A percentile compares a stretch with the other conserved stretches of the same genome.
These are phyloP conservation scores for Atrina japonica DNA, from an alignment of 2,888 invertebrate genomes.

Conservation along the genomic window DNA sequence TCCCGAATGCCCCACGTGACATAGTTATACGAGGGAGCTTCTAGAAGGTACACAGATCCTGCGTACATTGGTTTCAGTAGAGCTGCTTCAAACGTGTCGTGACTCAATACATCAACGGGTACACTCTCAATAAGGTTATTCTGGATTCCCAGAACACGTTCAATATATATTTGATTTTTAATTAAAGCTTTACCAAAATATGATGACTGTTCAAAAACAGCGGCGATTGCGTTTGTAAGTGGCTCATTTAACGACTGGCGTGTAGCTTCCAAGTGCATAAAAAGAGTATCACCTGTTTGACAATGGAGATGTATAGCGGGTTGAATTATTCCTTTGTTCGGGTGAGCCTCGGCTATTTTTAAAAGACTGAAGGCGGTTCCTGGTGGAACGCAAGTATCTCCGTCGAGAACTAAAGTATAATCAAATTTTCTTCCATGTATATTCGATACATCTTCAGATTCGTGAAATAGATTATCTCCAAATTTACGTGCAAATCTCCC, in stretches of 20 bases:
- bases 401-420: conserved; percentile 66
- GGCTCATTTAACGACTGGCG: conserved; percentile 62
- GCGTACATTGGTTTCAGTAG: conserved; percentile 59
- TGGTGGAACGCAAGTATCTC: conserved; percentile 56
- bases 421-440: conserved; percentile 53
- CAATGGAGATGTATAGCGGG: conserved; percentile 59
- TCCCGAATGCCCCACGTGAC: conserved; percentile 66
- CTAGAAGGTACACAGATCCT: conserved; percentile 53
- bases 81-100: conserved; percentile 68
- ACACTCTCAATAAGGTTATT: conserved; percentile 61
- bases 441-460: conserved; percentile 56
- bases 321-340: conserved; percentile 63
- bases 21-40: conserved; percentile 63
- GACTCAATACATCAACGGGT: conserved; percentile 66
- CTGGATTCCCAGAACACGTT: conserved; percentile 54
- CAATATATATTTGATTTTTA: conserved; percentile 61
- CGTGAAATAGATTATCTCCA: conserved; percentile 57
- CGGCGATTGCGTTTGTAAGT: conserved; percentile 56
- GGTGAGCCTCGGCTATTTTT: conserved; percentile 61
- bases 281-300: conserved; percentile 54
- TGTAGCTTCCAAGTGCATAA: conserved; percentile 63
- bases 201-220: conserved; percentile 58
- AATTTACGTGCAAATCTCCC: conserved; percentile 53
- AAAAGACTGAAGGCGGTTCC: conserved; percentile 54
- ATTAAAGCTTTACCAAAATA: conserved; percentile 66